phyloP scores from a whole-genome alignment of 1,140 invertebrate species.

The Latrodectus geometricus region DNA sequence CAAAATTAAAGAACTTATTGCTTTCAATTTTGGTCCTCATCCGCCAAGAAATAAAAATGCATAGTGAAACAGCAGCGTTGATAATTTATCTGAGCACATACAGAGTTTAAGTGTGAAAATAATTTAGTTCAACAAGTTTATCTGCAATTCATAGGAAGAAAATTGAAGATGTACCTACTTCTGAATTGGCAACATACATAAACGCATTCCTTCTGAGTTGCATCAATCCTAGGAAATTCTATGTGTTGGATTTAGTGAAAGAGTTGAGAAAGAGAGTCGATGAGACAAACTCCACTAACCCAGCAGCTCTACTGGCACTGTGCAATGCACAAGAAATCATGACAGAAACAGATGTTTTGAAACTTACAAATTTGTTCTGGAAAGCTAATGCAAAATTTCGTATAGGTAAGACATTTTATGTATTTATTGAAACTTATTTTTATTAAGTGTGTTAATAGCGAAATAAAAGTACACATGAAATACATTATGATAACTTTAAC shows the following conservation, averaged over 20 bases:
- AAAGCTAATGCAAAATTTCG: background rate
- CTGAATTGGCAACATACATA: background rate
- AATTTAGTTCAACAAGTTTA: no score
- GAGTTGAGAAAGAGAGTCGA: background rate
- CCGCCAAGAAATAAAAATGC: no score
- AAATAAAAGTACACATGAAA: background rate
- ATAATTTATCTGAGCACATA: no score
- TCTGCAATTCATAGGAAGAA: background rate
- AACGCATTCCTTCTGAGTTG: background rate
- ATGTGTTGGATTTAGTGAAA: background rate
- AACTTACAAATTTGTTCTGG: background rate
- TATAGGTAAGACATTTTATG: no score
- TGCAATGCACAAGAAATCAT: constrained; percentile 6
- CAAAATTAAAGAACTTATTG: no score
- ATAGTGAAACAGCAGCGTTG: no score
- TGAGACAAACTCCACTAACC: background rate
- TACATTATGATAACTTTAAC: background rate
- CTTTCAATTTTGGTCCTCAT: no score
- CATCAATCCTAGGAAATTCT: background rate
- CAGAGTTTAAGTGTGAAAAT: no score
- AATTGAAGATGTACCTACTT: background rate
- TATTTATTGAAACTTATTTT: no score
- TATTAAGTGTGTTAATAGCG: no score
- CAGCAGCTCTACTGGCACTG: background rate
- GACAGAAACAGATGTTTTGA: background rate